These are phyloP conservation scores for Odobenus rosmarus DNA, from an alignment of 2,113 vertebrate species.

Conservation along the genomic window DNA sequence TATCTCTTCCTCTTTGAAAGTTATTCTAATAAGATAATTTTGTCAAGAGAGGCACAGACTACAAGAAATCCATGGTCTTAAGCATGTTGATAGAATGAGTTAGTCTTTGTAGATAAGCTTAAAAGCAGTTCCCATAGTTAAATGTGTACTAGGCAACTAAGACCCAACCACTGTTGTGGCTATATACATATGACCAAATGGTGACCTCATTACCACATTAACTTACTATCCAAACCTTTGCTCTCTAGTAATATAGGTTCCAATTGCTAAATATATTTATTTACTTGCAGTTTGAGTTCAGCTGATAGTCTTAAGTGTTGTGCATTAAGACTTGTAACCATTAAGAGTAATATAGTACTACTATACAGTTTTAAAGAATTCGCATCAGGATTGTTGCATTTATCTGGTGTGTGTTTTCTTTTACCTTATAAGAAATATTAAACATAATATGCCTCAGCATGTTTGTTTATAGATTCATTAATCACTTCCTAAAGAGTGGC, in stretches of 20 bases:
- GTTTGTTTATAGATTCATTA: neutral
- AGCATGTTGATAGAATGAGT: constrained; percentile 21
- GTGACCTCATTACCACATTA: neutral
- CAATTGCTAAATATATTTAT: neutral
- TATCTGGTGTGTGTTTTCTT: neutral
- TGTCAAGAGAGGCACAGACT: neutral
- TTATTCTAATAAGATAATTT: constrained; percentile 26
- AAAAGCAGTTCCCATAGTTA: constrained; percentile 35
- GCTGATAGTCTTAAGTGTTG: neutral
- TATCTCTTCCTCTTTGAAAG: neutral
- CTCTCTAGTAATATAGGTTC: neutral
- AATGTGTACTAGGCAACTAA: neutral
- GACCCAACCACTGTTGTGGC: neutral
- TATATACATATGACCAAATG: neutral
- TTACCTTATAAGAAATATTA: neutral
- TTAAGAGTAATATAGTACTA: neutral
- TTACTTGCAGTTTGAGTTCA: constrained; percentile 10
- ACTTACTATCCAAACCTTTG: neutral
- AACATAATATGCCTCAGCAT: neutral
- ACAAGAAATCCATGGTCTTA: neutral
- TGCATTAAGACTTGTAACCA: neutral
- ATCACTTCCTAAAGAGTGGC: constrained; percentile 50
- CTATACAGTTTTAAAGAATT: neutral
- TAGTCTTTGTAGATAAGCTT: neutral
- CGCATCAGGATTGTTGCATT: constrained; percentile 7